phyloP scores from a whole-genome alignment of 1,140 invertebrate species.

The Heliconius melpomene region DNA sequence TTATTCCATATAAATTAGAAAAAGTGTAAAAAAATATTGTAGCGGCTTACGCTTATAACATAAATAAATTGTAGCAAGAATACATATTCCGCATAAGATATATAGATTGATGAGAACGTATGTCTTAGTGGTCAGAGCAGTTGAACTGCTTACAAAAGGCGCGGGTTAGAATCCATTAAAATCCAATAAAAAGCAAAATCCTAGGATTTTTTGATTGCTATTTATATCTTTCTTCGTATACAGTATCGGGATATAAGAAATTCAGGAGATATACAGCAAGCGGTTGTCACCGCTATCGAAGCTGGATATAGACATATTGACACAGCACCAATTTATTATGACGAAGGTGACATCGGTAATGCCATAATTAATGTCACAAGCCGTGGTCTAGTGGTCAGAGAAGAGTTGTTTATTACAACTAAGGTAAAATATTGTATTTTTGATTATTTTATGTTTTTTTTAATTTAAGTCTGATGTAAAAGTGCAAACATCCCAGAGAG shows the following conservation, averaged over 20 bases:
- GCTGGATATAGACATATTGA: slow-evolving; percentile 94
- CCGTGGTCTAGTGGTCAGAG: slow-evolving; percentile 87
- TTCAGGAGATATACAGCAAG: slow-evolving; percentile 40
- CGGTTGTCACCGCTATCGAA: slow-evolving; percentile 84
- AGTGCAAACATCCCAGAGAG: too few species aligned
- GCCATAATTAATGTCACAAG: slow-evolving; percentile 87
- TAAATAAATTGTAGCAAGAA: too few species aligned
- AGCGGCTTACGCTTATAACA: too few species aligned
- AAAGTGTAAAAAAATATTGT: too few species aligned
- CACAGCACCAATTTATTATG: slow-evolving; percentile 86
- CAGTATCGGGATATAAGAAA: slow-evolving; percentile 7
- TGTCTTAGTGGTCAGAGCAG: too few species aligned
- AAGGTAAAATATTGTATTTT: slow-evolving; percentile 81
- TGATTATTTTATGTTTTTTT: too few species aligned
- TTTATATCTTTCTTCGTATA: neutral
- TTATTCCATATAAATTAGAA: too few species aligned
- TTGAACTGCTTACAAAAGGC: too few species aligned
- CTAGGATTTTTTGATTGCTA: neutral
- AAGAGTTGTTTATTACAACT: slow-evolving; percentile 92
- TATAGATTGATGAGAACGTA: too few species aligned
- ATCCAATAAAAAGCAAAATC: neutral
- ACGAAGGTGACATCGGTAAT: slow-evolving; percentile 90
- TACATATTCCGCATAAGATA: too few species aligned
- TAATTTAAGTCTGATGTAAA: too few species aligned
- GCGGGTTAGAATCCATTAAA: neutral